Conservation (phyloP, 2,888 invertebrate species). For the Scaptomyza flava region DNA sequence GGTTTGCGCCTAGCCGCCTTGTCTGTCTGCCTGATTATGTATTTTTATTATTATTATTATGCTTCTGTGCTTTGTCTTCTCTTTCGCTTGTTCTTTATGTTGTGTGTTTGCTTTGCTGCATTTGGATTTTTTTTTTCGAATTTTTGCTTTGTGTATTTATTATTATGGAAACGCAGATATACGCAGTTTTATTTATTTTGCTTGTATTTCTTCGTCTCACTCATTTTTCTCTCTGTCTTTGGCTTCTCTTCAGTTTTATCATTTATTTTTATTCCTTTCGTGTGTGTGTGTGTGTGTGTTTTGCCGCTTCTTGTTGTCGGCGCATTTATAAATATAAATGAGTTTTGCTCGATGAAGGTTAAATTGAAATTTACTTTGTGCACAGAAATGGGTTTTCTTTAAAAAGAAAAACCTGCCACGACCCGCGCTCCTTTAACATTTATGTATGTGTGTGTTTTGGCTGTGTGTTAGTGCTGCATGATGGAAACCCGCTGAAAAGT, state of each 20-base stretch:
- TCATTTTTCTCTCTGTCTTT: neutral
- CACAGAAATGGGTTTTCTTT: slow-evolving; percentile 45
- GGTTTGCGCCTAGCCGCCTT: neutral
- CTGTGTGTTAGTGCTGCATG: slow-evolving; percentile 28
- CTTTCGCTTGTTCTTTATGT: slow-evolving; percentile 13
- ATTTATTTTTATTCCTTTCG: slow-evolving; percentile 71
- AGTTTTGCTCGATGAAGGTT: slow-evolving; percentile 83
- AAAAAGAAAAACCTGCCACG: slow-evolving; percentile 23
- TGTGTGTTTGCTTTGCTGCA: slow-evolving; percentile 42
- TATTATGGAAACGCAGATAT: slow-evolving; percentile 68
- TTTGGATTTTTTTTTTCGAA: slow-evolving; percentile 34
- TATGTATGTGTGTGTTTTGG: neutral
- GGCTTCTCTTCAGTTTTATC: slow-evolving; percentile 41
- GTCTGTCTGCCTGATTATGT: slow-evolving; percentile 36
- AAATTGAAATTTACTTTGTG: slow-evolving; percentile 79
- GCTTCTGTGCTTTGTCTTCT: slow-evolving; percentile 1
- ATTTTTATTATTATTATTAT: slow-evolving; percentile 60
- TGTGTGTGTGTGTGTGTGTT: slow-evolving; percentile 20
- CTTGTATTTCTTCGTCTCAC: slow-evolving; percentile 20
- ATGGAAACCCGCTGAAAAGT: slow-evolving; percentile 67
- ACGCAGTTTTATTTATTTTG: slow-evolving; percentile 75
- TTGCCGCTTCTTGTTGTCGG: slow-evolving; percentile 58
- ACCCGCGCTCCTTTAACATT: slow-evolving; percentile 24
- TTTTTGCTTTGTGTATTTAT: slow-evolving; percentile 36
- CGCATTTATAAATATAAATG: slow-evolving; percentile 85